Base-by-base conservation (phyloP, 2,113 vertebrate species). In the Acrocephalus kingi region DNA sequence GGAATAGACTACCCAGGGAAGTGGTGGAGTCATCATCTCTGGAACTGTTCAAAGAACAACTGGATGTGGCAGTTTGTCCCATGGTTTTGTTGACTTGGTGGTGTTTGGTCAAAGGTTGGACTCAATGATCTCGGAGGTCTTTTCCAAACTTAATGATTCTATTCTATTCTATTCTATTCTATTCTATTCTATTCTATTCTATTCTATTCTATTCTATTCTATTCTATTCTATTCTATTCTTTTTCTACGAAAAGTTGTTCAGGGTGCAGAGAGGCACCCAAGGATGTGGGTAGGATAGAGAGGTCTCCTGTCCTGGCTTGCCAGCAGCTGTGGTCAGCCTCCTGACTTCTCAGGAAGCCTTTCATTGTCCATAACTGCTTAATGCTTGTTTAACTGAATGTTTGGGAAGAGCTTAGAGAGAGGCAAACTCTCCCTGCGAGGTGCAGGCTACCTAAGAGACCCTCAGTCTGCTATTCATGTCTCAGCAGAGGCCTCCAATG, bases 401-500 rank as follows among this genome's bases (percentile, higher is more conserved):
- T 64, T 66, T 81, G 16, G 2, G 8, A 82, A 84, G 62, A 49
- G 15, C 10, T 27, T 30, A 30, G 59, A 74, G 16, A 61, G 23
- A 58, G 7, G 16, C 3, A 31, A 49, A 25, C 28, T 20, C 49
- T 73, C 15, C 19, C 20, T 37, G n/a, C 0, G 4, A 80, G 45
- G 27, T 18, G 25, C 30, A 79, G 64, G 56, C 31, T 37, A 97
- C 94, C 95, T 98, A 95, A 62, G 97, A 85, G 13, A 69, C 95
- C 95, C 78, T 97, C 96, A 55, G 95, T 72, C 76, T 97, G 96
- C 79, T 96, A 96, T 72, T 30, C 84, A 71, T 96, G 86, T 54
- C 24, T 22, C 64, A 73, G 21, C 22, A 63, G 11, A 63, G 41
- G 31, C 43, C 25, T 33, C 22, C 41, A 54, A 1, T 10, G 35